Conservation (phyloP, 2,113 vertebrate species). For the Neolamprologus ventralis region DNA sequence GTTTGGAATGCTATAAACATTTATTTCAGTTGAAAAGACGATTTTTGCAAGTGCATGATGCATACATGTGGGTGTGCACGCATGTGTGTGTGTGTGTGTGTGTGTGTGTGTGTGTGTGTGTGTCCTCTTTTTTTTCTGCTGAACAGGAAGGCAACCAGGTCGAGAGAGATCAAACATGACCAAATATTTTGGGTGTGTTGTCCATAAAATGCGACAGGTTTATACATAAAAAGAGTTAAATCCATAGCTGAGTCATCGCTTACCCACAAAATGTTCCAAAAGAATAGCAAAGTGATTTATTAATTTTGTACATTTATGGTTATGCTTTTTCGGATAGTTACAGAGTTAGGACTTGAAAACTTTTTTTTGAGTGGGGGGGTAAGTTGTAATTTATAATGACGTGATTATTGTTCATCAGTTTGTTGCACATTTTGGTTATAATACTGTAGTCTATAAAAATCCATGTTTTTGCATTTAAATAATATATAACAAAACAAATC, state of each 20-base stretch:
- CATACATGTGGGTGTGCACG: too few relatives aligned
- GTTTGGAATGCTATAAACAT: too few relatives aligned
- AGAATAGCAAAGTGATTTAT: not conserved
- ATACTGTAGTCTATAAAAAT: not conserved
- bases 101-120: not conserved
- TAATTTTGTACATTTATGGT: not conserved
- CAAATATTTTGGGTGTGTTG: conserved; percentile 45
- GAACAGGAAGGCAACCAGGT: conserved; percentile 29
- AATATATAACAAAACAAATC: not conserved
- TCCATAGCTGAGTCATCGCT: not conserved
- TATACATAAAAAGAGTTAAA: conserved; percentile 4
- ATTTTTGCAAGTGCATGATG: too few relatives aligned
- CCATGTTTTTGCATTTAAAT: not conserved
- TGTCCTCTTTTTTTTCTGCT: not conserved
- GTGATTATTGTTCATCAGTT: not conserved
- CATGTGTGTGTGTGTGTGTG: not conserved
- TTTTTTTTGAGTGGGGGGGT: not conserved
- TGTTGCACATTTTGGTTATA: not conserved
- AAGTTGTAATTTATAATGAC: not conserved
- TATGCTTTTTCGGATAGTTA: not conserved
- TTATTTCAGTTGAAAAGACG: too few relatives aligned
- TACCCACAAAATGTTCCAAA: not conserved
- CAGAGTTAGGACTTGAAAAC: not conserved
- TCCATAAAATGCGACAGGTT: conserved; percentile 28
- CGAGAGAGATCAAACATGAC: conserved; percentile 35